phyloP scores from a whole-genome alignment of 2,113 vertebrate genomes.

The Epinephelus fuscoguttatus region DNA sequence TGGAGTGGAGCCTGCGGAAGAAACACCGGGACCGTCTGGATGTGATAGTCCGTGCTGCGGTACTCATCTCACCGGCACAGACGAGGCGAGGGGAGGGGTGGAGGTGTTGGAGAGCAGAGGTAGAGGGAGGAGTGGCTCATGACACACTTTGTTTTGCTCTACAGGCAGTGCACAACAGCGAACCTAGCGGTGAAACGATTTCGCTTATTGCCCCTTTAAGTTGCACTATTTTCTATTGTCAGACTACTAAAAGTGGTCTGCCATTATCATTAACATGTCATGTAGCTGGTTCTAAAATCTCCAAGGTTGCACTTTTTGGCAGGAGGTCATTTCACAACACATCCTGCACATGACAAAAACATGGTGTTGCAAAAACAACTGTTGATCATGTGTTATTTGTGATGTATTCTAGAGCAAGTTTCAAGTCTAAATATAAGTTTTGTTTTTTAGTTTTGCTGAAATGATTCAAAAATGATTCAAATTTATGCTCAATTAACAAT shows the following conservation, averaged over 20 bases:
- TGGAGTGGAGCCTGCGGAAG: too few species aligned
- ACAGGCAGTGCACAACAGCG: too few species aligned
- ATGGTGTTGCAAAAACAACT: background rate
- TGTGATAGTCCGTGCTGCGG: too few species aligned
- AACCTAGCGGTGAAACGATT: too few species aligned
- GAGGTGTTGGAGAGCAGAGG: too few species aligned
- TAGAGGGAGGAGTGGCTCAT: too few species aligned
- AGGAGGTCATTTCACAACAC: background rate
- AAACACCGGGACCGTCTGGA: too few species aligned
- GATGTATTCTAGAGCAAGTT: background rate
- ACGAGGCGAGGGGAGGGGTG: too few species aligned
- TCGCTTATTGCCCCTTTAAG: too few species aligned
- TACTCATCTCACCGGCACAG: too few species aligned
- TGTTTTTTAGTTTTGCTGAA: background rate
- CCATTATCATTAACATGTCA: background rate
- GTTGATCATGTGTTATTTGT: background rate
- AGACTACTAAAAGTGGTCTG: background rate
- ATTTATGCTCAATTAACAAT: too few species aligned
- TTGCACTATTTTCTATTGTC: background rate
- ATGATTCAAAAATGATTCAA: background rate
- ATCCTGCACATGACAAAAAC: conserved; percentile 4
- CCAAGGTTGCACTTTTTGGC: background rate
- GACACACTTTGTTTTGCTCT: too few species aligned
- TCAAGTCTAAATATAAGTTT: background rate
- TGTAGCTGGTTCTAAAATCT: background rate